A percentile compares a stretch with the other conserved stretches of the same genome.
These are phyloP conservation scores for Drosophila azteca DNA, from an alignment of 1,140 invertebrate species.

Conservation along the genomic window DNA sequence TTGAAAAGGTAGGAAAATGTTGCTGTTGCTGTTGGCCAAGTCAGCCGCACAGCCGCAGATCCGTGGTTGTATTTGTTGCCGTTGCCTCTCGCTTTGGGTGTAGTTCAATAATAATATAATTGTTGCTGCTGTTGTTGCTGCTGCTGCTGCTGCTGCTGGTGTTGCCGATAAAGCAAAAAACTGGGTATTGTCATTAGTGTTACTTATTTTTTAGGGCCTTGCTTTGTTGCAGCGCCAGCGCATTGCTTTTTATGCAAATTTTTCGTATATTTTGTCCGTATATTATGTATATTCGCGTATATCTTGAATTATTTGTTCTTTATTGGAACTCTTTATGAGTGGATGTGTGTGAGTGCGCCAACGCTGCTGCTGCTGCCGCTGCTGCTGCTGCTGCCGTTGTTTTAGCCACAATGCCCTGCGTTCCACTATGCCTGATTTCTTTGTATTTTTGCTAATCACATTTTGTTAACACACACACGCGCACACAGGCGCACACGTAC, in stretches of 20 bases:
- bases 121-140: constrained; percentile 45
- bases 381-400: constrained; percentile 46
- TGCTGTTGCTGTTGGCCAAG: constrained; percentile 60
- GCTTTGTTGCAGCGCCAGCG: constrained; percentile 59
- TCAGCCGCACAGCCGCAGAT: constrained; percentile 62
- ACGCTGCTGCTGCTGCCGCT: constrained; percentile 33
- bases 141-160: constrained; percentile 21
- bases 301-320: constrained; percentile 49
- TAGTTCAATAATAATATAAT: constrained; percentile 76
- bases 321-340: constrained; percentile 7
- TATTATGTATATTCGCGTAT: constrained; percentile 18
- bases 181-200: constrained; percentile 60
- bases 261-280: constrained; percentile 33
- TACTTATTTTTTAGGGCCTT: constrained; percentile 51
- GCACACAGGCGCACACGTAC: constrained; percentile 27
- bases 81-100: constrained; percentile 56
- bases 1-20: constrained; percentile 68
- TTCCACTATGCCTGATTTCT: constrained; percentile 70
- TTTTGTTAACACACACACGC: constrained; percentile 73
- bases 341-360: constrained; percentile 1
- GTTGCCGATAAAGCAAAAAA: constrained; percentile 73
- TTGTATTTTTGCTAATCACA: constrained; percentile 82
- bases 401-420: constrained; percentile 48
- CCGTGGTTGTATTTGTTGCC: constrained; percentile 24
- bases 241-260: constrained; percentile 53